These are phyloP conservation scores for Toxotes chatareus DNA, from an alignment of 2,113 vertebrate species.

Conservation along the genomic window DNA sequence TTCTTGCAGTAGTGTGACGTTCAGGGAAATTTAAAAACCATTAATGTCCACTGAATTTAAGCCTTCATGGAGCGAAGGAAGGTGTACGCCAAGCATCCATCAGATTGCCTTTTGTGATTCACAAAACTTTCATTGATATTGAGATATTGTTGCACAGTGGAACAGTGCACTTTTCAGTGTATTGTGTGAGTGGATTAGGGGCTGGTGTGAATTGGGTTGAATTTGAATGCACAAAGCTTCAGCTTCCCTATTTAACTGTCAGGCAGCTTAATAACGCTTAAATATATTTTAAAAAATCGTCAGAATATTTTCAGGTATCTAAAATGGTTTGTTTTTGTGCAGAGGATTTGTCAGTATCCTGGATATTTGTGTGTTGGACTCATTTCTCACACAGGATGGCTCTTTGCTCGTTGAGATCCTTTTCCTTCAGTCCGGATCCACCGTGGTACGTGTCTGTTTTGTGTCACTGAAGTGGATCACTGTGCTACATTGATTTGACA, in stretches of 20 bases:
- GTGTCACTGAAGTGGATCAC: neutral
- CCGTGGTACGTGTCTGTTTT: neutral
- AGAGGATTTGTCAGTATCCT: neutral
- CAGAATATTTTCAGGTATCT: neutral
- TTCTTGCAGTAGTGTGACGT: neutral
- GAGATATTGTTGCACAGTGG: neutral
- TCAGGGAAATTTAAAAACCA: neutral
- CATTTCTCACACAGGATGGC: neutral
- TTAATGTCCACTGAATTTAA: neutral
- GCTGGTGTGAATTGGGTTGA: neutral
- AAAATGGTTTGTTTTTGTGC: neutral
- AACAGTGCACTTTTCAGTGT: neutral
- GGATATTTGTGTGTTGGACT: neutral
- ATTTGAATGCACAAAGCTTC: constrained; percentile 1
- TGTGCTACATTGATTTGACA: neutral
- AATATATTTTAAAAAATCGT: neutral
- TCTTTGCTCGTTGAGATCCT: neutral
- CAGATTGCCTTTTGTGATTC: neutral
- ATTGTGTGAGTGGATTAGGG: neutral
- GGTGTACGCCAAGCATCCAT: no score
- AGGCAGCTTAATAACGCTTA: constrained; percentile 25
- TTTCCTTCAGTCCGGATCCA: neutral
- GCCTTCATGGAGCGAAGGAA: neutral
- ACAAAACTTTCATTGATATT: rapidly evolving
- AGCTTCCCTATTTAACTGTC: constrained; percentile 6